Base-by-base conservation (phyloP, 1,140 invertebrate species). In the Diorhabda carinulata region DNA sequence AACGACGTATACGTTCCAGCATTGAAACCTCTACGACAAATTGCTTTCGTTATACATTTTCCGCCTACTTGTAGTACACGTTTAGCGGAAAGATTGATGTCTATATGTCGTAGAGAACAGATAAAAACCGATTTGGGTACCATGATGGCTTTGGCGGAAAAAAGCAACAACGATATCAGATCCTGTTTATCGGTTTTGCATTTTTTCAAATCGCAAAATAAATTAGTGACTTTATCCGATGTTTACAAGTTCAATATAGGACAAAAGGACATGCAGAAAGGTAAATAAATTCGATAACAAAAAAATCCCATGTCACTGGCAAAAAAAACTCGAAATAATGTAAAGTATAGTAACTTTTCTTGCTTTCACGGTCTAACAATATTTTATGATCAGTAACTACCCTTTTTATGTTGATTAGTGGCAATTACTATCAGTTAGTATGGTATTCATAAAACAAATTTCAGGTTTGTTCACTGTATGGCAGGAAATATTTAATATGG, bases 1-100 rank as follows among this genome's bases (percentile, higher is more conserved):
- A 99, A 99, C 82, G 96, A 98, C 78, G 84, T 92, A 74, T 98
- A 97, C 80, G 90, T 90, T 9, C 91, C 95, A 47, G 89, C 96
- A 0, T 83, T 98, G 64, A 86, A 94, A 78, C 89, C 84, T 2
- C 72, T 89, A 7, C 83, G 92, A 66, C 90, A 92, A 76, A 84
- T 88, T 43, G 88, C 93, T 2, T 87, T 95, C 67, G 84, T 94
- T 10, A 82, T 96, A 10, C 88, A 86, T 72, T 92, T 93, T 80
- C 90, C 90, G 10, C 86, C 87, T 7, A 90, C 90, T 42, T 79
- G 85, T 52, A 84, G 85, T 67, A 77, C 77, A 5, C 86, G 88
- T 72, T 80, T 93, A 68, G 87, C 87, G 0, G 86, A 90, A 71
- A 81, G 91, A 67, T 78, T 93, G 71, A 79, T 86, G 47, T 85